phyloP scores from a whole-genome alignment of 1,140 invertebrate genomes.

The Papilio polytes region DNA sequence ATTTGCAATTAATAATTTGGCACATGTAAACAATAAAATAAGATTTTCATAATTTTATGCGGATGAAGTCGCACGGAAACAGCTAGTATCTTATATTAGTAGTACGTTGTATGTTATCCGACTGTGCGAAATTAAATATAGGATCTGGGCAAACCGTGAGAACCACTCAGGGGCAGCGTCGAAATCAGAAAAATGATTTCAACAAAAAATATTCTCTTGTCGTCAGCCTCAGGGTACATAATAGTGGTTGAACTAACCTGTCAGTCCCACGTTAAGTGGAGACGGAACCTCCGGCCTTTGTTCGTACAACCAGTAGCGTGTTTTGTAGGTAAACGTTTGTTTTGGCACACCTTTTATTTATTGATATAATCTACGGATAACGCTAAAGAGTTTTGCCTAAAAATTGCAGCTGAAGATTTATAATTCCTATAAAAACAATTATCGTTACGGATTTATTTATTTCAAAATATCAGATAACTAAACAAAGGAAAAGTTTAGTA shows the following conservation, averaged over 20 bases:
- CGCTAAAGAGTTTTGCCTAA: slow-evolving; percentile 58
- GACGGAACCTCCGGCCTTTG: slow-evolving; percentile 76
- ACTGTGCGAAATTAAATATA: slow-evolving; percentile 49
- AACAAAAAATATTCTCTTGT: slow-evolving; percentile 77
- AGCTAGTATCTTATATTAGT: slow-evolving; percentile 38
- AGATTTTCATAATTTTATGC: no score
- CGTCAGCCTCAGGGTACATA: slow-evolving; percentile 73
- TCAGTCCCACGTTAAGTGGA: slow-evolving; percentile 82
- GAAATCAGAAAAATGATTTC: slow-evolving; percentile 74
- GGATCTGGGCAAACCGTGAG: slow-evolving; percentile 67
- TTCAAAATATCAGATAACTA: neutral
- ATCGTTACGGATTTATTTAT: neutral
- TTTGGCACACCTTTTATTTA: slow-evolving; percentile 70
- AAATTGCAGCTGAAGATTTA: slow-evolving; percentile 54
- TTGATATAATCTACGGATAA: slow-evolving; percentile 59
- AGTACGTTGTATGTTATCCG: slow-evolving; percentile 5
- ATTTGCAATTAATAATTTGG: no score
- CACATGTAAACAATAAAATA: no score
- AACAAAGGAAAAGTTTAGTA: neutral
- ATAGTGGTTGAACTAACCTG: slow-evolving; percentile 82
- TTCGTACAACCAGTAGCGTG: slow-evolving; percentile 77
- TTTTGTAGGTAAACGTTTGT: slow-evolving; percentile 81
- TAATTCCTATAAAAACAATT: slow-evolving; percentile 35
- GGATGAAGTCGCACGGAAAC: no score
- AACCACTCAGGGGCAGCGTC: slow-evolving; percentile 66